These are phyloP conservation scores for Anseranas semipalmata DNA, from an alignment of 2,113 vertebrate genomes.

Conservation along the genomic window DNA sequence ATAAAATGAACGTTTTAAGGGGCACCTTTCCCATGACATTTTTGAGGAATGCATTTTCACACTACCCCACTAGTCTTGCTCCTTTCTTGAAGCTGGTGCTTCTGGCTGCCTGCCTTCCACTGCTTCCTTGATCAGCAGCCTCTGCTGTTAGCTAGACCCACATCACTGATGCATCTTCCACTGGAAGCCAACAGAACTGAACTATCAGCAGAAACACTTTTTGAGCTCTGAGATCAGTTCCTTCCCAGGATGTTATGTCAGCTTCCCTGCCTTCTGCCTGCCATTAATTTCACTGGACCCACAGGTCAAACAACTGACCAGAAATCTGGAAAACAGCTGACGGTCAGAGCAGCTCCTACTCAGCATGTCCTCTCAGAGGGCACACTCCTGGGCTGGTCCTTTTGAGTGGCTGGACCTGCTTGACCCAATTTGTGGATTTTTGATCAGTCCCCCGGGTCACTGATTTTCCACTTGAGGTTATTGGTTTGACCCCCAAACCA, in stretches of 20 bases:
- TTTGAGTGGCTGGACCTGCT: conserved; percentile 59
- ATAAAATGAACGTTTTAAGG: neutral
- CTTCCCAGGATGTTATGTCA: conserved; percentile 24
- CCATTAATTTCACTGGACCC: conserved; percentile 20
- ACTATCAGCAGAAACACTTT: neutral
- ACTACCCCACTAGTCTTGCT: neutral
- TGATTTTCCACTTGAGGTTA: conserved; percentile 69
- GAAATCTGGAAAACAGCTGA: conserved; percentile 67
- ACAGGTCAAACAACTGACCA: conserved; percentile 53
- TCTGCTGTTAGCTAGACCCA: neutral
- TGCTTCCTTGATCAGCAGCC: neutral
- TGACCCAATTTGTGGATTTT: conserved; percentile 66
- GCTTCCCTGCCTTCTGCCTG: conserved; percentile 49
- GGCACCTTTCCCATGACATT: neutral
- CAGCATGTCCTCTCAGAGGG: conserved; percentile 44
- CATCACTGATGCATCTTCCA: neutral
- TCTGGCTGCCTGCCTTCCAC: neutral
- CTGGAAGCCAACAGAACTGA: neutral
- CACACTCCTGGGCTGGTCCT: conserved; percentile 18
- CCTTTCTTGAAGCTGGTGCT: neutral
- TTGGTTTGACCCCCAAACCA: conserved; percentile 54
- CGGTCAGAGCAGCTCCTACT: neutral
- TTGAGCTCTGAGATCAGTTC: neutral
- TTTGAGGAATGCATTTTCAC: neutral
- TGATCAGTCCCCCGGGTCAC: conserved; percentile 62